phyloP scores from a whole-genome alignment of 2,113 vertebrate genomes.

The Cinclus cinclus region DNA sequence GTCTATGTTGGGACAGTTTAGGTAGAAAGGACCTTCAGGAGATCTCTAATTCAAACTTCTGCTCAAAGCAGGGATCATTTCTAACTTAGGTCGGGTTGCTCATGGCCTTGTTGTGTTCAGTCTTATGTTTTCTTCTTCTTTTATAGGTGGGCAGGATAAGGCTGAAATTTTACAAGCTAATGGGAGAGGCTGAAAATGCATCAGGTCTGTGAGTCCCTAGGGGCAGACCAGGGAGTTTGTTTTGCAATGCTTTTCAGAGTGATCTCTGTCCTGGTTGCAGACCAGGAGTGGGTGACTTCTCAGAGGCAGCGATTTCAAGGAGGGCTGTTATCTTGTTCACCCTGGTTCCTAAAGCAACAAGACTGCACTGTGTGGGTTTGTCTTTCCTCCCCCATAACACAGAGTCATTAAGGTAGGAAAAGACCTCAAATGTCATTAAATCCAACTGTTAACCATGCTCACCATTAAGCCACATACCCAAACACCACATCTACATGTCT shows the following conservation, averaged over 20 bases:
- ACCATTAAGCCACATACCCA: neutral
- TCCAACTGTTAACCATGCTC: neutral
- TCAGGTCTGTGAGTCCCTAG: neutral
- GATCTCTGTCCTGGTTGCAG: neutral
- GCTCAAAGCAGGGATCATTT: neutral
- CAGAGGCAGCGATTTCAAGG: neutral
- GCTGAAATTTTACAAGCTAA: neutral
- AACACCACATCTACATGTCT: neutral
- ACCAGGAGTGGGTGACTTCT: neutral
- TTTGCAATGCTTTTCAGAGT: neutral
- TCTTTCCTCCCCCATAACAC: neutral
- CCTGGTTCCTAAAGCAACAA: neutral
- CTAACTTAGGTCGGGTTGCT: neutral
- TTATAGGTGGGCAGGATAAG: neutral
- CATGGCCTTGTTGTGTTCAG: neutral
- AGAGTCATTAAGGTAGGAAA: neutral
- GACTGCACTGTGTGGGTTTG: neutral
- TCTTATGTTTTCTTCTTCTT: neutral
- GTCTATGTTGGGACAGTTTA: neutral
- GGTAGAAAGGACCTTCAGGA: neutral
- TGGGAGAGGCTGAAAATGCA: neutral
- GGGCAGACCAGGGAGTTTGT: neutral
- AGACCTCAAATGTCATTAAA: neutral
- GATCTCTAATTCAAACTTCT: neutral
- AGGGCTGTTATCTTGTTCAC: neutral